phyloP scores from a whole-genome alignment of 2,113 vertebrate species.

The Tor tambroides region DNA sequence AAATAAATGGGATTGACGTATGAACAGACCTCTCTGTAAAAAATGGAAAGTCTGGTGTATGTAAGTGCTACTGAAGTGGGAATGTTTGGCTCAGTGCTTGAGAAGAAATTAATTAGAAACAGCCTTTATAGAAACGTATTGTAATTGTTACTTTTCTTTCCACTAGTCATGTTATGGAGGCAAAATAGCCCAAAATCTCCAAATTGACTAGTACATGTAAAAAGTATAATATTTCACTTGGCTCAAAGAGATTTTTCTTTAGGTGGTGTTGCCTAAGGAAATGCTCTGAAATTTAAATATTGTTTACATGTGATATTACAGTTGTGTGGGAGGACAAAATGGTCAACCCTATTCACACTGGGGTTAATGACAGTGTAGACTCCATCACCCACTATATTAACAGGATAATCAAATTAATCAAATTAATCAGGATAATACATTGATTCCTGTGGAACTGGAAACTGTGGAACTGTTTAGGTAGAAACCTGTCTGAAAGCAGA shows the following conservation, averaged over 20 bases:
- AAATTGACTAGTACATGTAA: not conserved
- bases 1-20: too few species aligned
- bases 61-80: not conserved
- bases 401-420: not conserved
- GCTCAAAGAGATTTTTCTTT: not conserved
- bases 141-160: not conserved
- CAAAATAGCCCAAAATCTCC: not conserved
- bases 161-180: not conserved
- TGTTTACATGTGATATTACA: not conserved
- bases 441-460: too few species aligned
- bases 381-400: constrained; percentile 63
- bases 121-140: not conserved
- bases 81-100: not conserved
- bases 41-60: too few species aligned
- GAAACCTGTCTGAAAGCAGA: too few species aligned
- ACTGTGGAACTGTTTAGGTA: too few species aligned
- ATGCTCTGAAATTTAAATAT: not conserved
- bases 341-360: constrained; percentile 17
- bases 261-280: not conserved
- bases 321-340: not conserved
- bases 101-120: not conserved
- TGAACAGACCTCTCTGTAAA: too few species aligned
- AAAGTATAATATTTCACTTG: not conserved
- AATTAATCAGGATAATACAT: too few species aligned
- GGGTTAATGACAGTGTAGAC: constrained; percentile 61